Percentiles rank a stretch among this genome's conserved stretches.
Evolutionary conservation across 2,888 invertebrate species (phyloP).

Genomic region (Cyclophora punctaria): DNA sequence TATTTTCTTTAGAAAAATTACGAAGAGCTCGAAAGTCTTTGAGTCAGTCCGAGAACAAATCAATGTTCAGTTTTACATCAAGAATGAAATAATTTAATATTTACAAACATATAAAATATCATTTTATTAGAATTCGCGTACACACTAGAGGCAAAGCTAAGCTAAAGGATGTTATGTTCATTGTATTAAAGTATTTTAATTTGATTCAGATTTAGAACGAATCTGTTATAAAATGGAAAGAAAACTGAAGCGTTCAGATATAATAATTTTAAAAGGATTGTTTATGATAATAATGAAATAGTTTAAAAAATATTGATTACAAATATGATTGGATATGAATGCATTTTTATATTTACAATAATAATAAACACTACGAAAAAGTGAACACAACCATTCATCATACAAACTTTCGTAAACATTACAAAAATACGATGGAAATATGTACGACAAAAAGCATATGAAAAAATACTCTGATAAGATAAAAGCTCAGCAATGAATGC

Average conservation of each 20-base stretch:
- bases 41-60: constrained; percentile 49
- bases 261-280: constrained; percentile 30
- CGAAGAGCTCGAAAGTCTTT: constrained; percentile 30
- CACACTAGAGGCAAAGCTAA: background rate
- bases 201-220: constrained; percentile 2
- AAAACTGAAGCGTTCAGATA: background rate
- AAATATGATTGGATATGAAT: background rate
- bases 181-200: constrained; percentile 2
- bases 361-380: constrained; percentile 17
- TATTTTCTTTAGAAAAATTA: constrained; percentile 24
- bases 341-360: background rate
- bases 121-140: background rate
- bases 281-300: constrained; percentile 13
- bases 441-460: background rate
- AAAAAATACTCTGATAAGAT: no score
- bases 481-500: background rate
- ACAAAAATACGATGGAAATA: background rate
- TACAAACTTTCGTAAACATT: constrained; percentile 1
- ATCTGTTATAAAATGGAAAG: background rate
- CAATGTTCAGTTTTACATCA: constrained; percentile 33
- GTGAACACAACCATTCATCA: constrained; percentile 26
- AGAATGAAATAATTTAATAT: constrained; percentile 37
- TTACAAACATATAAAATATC: constrained; percentile 25
- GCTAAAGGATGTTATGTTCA: background rate
- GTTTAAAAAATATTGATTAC: no score